Evolutionary conservation across 2,113 vertebrate species (phyloP).

Genomic region (Anhinga rufa): DNA sequence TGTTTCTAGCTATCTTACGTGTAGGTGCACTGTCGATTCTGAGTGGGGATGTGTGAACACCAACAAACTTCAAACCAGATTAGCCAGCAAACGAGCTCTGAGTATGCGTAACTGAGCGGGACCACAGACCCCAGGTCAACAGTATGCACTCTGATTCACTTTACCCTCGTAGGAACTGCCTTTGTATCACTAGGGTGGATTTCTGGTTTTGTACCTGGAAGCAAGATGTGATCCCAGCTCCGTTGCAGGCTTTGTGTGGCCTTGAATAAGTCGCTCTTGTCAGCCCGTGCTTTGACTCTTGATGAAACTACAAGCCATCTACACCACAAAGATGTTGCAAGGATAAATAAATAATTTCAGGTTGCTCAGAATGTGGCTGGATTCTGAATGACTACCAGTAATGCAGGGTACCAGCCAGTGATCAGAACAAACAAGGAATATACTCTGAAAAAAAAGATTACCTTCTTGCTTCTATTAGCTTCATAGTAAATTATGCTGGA

Average conservation of each 20-base stretch:
- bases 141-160: not conserved
- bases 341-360: not conserved
- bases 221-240: not conserved
- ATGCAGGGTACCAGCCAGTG: not conserved
- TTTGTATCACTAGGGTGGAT: not conserved
- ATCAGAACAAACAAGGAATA: not conserved
- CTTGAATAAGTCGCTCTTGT: not conserved
- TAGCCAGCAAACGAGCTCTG: not conserved
- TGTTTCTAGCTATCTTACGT: not conserved
- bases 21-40: not conserved
- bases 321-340: not conserved
- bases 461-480: not conserved
- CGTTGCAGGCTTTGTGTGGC: not conserved
- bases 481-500: not conserved
- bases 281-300: not conserved
- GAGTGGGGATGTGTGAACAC: not conserved
- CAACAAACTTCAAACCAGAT: not conserved
- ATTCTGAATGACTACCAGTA: not conserved
- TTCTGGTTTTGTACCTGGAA: not conserved
- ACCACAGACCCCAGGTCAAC: not conserved
- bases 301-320: not conserved
- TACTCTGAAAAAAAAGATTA: not conserved
- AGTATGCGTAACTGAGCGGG: not conserved
- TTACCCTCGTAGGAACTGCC: not conserved
- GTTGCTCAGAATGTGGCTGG: not conserved